Evolutionary conservation across 2,888 invertebrate species (phyloP).

Genomic region (Peribatodes rhomboidaria): DNA sequence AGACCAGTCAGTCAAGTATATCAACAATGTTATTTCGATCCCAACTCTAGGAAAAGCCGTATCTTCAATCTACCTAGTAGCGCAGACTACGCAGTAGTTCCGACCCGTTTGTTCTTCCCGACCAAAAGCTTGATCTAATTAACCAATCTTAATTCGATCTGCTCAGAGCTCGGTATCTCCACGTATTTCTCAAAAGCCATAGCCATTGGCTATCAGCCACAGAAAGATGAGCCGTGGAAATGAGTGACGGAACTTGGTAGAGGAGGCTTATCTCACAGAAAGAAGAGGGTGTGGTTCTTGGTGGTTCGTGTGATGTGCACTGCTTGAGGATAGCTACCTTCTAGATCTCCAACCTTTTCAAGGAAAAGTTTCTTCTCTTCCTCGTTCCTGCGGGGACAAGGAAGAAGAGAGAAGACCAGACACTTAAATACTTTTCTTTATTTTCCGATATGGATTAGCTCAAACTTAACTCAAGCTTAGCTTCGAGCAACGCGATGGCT

Average conservation of each 20-base stretch:
- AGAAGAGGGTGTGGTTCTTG: no score
- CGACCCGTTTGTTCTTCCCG: conserved; percentile 6
- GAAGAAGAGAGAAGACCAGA: no score
- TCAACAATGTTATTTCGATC: neutral
- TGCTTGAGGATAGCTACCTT: no score
- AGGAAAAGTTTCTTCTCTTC: no score
- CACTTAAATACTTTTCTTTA: no score
- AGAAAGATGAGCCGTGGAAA: conserved; percentile 2
- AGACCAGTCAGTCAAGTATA: neutral
- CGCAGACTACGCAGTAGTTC: neutral
- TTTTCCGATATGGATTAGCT: no score
- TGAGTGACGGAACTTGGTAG: neutral
- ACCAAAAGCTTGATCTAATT: conserved; percentile 24
- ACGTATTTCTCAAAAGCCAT: conserved; percentile 29
- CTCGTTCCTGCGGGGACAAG: no score
- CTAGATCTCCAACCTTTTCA: no score
- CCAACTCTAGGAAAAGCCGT: neutral
- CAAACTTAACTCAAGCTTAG: no score
- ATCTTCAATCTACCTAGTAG: neutral
- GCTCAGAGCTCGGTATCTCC: conserved; percentile 6
- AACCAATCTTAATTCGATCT: conserved; percentile 34
- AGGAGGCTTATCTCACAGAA: neutral
- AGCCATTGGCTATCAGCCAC: conserved; percentile 3
- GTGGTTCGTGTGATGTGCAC: no score
- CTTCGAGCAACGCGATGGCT: no score